These are phyloP conservation scores for Cydia strobilella DNA, from an alignment of 1,140 invertebrate species.

Conservation along the genomic window DNA sequence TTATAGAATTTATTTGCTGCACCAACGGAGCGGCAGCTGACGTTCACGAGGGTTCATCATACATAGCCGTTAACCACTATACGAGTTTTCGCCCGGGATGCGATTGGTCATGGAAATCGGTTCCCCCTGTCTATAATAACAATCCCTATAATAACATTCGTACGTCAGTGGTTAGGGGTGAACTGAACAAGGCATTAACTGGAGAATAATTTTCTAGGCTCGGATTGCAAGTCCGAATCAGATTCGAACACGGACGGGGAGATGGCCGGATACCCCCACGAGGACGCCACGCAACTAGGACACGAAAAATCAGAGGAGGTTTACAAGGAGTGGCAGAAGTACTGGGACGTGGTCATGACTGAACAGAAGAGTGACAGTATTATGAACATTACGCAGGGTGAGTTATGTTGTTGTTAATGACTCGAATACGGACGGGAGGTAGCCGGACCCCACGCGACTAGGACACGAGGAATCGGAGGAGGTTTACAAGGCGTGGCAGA, in stretches of 20 bases:
- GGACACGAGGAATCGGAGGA: constrained; percentile 63
- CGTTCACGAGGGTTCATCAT: too few relatives aligned
- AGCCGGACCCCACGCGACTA: constrained; percentile 54
- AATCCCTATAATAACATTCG: too few relatives aligned
- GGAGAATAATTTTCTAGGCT: constrained; percentile 36
- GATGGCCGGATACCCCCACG: constrained; percentile 57
- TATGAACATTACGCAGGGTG: constrained; percentile 53
- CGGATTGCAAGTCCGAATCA: constrained; percentile 56
- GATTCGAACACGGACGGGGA: constrained; percentile 51
- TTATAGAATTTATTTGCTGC: too few relatives aligned
- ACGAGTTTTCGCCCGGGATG: too few relatives aligned
- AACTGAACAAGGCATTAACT: too few relatives aligned
- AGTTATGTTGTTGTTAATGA: constrained; percentile 24
- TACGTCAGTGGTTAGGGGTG: too few relatives aligned
- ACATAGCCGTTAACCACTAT: too few relatives aligned
- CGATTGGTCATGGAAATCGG: too few relatives aligned
- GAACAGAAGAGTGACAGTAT: constrained; percentile 50
- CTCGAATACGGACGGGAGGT: constrained; percentile 51
- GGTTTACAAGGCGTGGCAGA: constrained; percentile 57
- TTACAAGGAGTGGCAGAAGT: constrained; percentile 60
- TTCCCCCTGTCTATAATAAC: too few relatives aligned
- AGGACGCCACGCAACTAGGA: constrained; percentile 55
- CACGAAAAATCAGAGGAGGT: constrained; percentile 62
- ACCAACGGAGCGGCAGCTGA: too few relatives aligned
- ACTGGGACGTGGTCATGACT: constrained; percentile 48